phyloP scores from a whole-genome alignment of 2,113 vertebrate genomes.

The Pseudorhombus dupliciocellatus region DNA sequence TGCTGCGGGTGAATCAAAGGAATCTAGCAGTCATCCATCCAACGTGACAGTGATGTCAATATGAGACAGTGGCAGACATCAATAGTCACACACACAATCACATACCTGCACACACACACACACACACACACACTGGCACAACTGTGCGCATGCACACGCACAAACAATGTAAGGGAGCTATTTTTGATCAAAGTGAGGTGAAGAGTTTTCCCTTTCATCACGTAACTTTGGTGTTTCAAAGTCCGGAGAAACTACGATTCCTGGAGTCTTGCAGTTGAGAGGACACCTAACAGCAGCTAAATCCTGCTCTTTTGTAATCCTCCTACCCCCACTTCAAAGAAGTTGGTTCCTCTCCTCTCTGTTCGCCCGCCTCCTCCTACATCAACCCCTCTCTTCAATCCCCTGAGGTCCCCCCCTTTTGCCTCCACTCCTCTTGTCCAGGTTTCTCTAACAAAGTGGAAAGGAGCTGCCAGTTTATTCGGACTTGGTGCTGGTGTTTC shows the following conservation, averaged over 20 bases:
- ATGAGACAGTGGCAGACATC: conserved; percentile 70
- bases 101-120: neutral
- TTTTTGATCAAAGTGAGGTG: conserved; percentile 60
- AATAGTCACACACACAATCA: conserved; percentile 21
- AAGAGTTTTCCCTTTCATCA: conserved; percentile 68
- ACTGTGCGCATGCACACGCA: conserved; percentile 42
- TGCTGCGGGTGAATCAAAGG: conserved; percentile 73
- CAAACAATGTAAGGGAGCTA: conserved; percentile 38
- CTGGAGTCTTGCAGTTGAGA: conserved; percentile 59
- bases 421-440: conserved; percentile 46
- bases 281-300: conserved; percentile 63
- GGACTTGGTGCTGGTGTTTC: conserved; percentile 57
- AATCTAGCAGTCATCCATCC: conserved; percentile 75
- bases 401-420: conserved; percentile 45
- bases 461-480: conserved; percentile 56
- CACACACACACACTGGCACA: conserved; percentile 8
- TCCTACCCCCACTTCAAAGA: conserved; percentile 49
- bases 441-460: conserved; percentile 59
- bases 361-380: conserved; percentile 56
- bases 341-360: conserved; percentile 40
- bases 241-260: conserved; percentile 53
- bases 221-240: conserved; percentile 67
- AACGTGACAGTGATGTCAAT: conserved; percentile 71
- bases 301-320: conserved; percentile 62
- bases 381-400: conserved; percentile 37